Evolutionary conservation across 2,888 invertebrate genomes (phyloP), one percentile per base, ranked within the genome.

Genomic region (Pammene aurita): DNA sequence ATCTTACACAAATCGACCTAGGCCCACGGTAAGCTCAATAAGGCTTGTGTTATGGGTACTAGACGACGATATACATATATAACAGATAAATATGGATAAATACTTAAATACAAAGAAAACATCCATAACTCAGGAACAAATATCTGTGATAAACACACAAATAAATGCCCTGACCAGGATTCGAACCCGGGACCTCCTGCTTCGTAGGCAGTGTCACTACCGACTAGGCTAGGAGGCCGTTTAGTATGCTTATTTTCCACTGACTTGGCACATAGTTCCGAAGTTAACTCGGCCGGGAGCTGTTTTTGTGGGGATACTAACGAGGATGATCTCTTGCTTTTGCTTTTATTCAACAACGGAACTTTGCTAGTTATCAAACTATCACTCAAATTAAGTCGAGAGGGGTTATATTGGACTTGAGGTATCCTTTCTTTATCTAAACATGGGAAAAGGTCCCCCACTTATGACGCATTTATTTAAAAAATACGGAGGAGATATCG

Each of bases 401-500:
- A 16, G 18, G 50, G 18, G 26, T 52, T 52, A n/a, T 48, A n/a
- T 41, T 46, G 57, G 56, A 55, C 5, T 42, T 69, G n/a, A 71
- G 14, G 58, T 48, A 64, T 58, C 65, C 67, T 13, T 71, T 50
- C 50, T 62, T 74, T 26, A 41, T 77, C 44, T 83, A 77, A 70
- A 81, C 66, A 60, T 84, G 13, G 64, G 73, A 48, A 71, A 82
- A 50, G 84, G 76, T 0, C 74, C 73, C 0, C 35, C 63, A 0
- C 62, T 7, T 79, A 73, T 18, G 70, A 71, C 35, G 69, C 72
- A 35, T 79, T 70, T 54, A 57, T n/a, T 75, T 6, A 71, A 73
- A 69, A 76, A 74, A 46, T 80, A 78, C 68, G 76, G 80, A 5
- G 85, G 79, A 73, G 81, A 71, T 2, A 84, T 80, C 60, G 46